Evolutionary conservation across 1,140 invertebrate genomes (phyloP), one percentile per base, ranked within the genome.

Genomic region (Ceratina japonica): DNA sequence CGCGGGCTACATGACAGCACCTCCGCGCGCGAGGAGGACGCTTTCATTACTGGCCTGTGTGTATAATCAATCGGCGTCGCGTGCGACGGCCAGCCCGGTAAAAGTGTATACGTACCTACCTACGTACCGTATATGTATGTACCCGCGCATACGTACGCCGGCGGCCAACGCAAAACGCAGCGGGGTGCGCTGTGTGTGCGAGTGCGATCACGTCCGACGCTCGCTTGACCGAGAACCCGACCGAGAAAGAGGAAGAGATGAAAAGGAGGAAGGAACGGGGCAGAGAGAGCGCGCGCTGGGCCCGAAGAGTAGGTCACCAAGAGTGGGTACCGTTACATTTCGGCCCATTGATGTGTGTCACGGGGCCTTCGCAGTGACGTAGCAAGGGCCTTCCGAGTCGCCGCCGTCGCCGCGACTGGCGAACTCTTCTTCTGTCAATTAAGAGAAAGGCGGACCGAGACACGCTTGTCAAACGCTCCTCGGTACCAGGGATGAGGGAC

Each of bases 301-400:
- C 37, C 52, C 31, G 27, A 44, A 86, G 87, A 90, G 89, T 90
- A 87, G 89, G 89, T 89, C 89, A 90, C 71, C 73, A 75, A 59
- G 75, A 59, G 18, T 52, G 37, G 51, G 73, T 90, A 90, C 89
- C 89, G 89, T 90, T 90, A 90, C 78, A 80, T 82, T 81, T 85
- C 52, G 83, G 84, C 85, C 80, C 84, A 89, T 84, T 86, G 86
- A 90, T 90, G 87, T 90, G 88, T 90, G 89, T 90, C 89, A 90
- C 87, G 87, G 79, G 88, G 87, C 81, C 81, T 85, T 70, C 59
- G 27, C 85, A 79, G 72, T 86, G 81, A 82, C 85, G 85, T 86
- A 86, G 85, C 71, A 22, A 72, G 75, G 59, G 51, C 75, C 44
- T 49, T 49, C 10, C 62, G 61, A 5, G 56, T 16, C 24, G 65